Evolutionary conservation across 2,888 invertebrate species (phyloP), one percentile per base, ranked within the genome.

Genomic region (Sipha maydis): DNA sequence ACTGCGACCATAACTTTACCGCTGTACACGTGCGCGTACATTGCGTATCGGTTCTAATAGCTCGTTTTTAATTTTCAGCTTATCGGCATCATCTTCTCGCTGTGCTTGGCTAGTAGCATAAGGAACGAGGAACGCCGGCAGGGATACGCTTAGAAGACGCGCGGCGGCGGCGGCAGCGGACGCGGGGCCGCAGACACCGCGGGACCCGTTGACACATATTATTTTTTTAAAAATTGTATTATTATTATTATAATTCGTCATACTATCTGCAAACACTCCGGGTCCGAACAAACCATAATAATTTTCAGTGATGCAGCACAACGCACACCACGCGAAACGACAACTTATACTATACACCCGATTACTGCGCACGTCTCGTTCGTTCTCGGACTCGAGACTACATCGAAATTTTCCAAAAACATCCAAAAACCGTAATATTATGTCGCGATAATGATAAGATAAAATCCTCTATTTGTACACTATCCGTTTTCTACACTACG

Each of bases 71-170:
- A 77, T 71, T 90, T 90, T 83, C 90, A 91, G 97, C 93, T 98
- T 83, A 93, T 98, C 91, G 98, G 98, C 82, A 96, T 98, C 88
- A 93, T 97, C 90, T 98, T 97, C 92, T 97, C 98, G 56, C 98
- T 98, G 93, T 97, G 96, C 92, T 93, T 99, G 92, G 98, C 97
- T 90, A 95, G 97, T 91, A 96, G 97, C 91, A 97, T 99, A 92
- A 96, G 97, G 92, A 96, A 95, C 54, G 90, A 90, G 79, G 90
- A 91, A 71, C 85, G 67, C 21, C 69, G 89, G 76, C 77, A 89
- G 69, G 83, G 83, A 76, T 89, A 83, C 76, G 83, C 89, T 61
- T 83, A 83, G 28, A 17, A 17, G n/a, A 80, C n/a, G 31, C 1
- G 31, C 31, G 31, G 17, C 77, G 54, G 28, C 25, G 9, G 34